Evolutionary conservation across 92 coral and sea anemone genomes (phyloP).

Genomic region (Desmophyllum pertusum): DNA sequence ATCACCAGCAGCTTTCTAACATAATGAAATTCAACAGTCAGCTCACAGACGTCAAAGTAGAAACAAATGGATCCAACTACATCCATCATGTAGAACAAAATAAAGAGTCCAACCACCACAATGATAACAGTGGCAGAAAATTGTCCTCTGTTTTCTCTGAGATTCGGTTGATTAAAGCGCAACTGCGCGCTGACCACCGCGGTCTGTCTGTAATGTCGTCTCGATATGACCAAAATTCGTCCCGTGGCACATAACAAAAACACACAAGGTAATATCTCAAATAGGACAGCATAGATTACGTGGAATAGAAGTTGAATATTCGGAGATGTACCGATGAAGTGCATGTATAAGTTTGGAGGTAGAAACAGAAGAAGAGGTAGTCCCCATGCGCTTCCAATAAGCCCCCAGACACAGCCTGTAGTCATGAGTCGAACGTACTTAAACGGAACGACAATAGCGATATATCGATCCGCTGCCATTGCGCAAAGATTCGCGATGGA

Average conservation of each 20-base stretch:
- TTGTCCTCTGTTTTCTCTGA: slow-evolving; percentile 6
- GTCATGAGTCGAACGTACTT: not conserved
- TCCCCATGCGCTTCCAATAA: slow-evolving; percentile 12
- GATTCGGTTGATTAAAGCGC: slow-evolving; percentile 39
- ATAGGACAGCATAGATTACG: not conserved
- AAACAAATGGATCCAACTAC: slow-evolving; percentile 43
- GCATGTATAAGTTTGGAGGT: slow-evolving; percentile 11
- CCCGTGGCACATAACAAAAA: slow-evolving; percentile 8
- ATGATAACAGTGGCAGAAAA: slow-evolving; percentile 37
- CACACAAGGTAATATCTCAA: slow-evolving; percentile 15
- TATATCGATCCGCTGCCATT: slow-evolving; percentile 49
- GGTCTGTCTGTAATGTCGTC: slow-evolving; percentile 60
- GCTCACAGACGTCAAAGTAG: slow-evolving; percentile 37
- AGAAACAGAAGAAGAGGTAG: not conserved
- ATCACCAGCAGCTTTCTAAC: slow-evolving; percentile 33
- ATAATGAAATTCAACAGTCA: not conserved
- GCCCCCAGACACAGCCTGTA: not conserved
- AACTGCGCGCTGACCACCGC: slow-evolving; percentile 52
- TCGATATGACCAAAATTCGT: slow-evolving; percentile 49
- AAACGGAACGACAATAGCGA: slow-evolving; percentile 23
- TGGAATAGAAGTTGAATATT: slow-evolving; percentile 8
- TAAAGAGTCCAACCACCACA: slow-evolving; percentile 41
- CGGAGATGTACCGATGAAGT: not conserved
- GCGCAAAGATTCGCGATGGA: slow-evolving; percentile 50
- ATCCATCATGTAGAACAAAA: slow-evolving; percentile 47